Conservation (phyloP, 2,113 vertebrate species). For the Mus spicilegus region DNA sequence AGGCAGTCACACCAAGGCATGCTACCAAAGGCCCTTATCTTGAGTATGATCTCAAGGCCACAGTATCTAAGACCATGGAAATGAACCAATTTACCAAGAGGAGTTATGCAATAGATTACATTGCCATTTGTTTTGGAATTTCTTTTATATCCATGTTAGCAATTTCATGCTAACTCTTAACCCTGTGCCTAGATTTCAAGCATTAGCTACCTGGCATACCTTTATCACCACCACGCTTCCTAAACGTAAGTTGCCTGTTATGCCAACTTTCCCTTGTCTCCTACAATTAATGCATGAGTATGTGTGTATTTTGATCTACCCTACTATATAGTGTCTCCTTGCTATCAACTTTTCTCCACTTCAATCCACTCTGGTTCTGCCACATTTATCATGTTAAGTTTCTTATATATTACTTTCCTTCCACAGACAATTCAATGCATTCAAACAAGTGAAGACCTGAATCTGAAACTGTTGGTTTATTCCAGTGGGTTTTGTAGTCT, state of each 20-base stretch:
- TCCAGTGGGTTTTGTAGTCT: not conserved
- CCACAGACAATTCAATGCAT: not conserved
- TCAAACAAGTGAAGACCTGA: not conserved
- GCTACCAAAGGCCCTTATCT: not conserved
- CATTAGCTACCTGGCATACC: not conserved
- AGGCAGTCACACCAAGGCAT: not conserved
- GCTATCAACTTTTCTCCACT: accelerated
- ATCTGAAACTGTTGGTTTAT: not conserved
- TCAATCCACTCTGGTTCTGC: not conserved
- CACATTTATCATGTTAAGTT: not conserved
- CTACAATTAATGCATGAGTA: not conserved
- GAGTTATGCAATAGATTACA: not conserved
- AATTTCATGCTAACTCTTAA: not conserved
- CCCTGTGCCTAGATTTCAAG: not conserved
- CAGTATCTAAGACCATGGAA: too few relatives aligned
- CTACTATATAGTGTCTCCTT: not conserved
- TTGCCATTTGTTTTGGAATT: not conserved
- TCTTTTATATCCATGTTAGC: not conserved
- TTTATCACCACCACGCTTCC: too few relatives aligned
- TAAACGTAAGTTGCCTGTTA: not conserved
- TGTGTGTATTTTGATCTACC: not conserved
- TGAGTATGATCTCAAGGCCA: not conserved
- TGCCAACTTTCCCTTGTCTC: not conserved
- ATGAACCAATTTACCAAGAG: not conserved
- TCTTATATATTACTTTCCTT: not conserved